Percentiles rank a stretch among this genome's conserved stretches.
Conservation (phyloP, 2,888 invertebrate genomes). For the Xylota segnis region DNA sequence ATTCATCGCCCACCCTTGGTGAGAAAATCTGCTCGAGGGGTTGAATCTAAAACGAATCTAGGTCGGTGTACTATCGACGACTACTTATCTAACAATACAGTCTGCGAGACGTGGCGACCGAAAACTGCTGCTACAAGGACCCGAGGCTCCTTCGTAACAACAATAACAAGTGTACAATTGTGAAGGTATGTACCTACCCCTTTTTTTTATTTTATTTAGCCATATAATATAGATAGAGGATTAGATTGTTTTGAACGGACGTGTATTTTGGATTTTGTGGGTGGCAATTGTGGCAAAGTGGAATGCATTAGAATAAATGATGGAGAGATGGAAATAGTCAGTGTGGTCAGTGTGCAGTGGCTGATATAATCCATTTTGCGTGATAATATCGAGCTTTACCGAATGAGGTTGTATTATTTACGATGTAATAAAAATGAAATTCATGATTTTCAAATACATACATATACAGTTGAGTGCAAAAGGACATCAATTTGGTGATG, state of each 20-base stretch:
- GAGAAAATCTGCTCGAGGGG: constrained; percentile 23
- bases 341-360: constrained; percentile 24
- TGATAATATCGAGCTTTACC: neutral
- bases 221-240: constrained; percentile 5
- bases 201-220: neutral
- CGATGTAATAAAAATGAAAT: neutral
- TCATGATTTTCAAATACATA: neutral
- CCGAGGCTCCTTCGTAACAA: constrained; percentile 4
- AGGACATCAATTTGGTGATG: neutral
- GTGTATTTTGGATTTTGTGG: constrained; percentile 26
- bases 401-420: constrained; percentile 2
- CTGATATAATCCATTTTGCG: constrained; percentile 16
- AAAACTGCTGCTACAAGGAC: constrained; percentile 28
- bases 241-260: neutral
- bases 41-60: constrained; percentile 55
- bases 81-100: constrained; percentile 49
- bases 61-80: constrained; percentile 53
- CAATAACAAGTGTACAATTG: constrained; percentile 6
- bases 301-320: constrained; percentile 4
- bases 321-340: constrained; percentile 11
- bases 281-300: neutral
- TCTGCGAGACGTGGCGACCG: constrained; percentile 45
- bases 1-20: constrained; percentile 13
- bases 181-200: constrained; percentile 38
- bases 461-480: neutral